Conservation (phyloP, 1,140 invertebrate genomes). For the Panagrolaimus sp. region DNA sequence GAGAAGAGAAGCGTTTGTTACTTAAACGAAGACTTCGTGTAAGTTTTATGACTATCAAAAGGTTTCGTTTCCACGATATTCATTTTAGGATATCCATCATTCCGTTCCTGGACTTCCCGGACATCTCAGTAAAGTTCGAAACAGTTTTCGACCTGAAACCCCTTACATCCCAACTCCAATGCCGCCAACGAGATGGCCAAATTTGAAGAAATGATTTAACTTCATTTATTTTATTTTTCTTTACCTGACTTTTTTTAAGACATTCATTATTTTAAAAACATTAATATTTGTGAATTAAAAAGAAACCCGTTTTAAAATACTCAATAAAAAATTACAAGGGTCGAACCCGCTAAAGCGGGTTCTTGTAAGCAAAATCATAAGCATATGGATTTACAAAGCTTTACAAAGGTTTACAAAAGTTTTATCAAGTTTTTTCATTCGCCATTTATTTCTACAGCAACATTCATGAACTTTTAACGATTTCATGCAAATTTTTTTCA, state of each 20-base stretch:
- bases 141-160: not conserved
- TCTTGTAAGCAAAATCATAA: no score
- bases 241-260: not conserved
- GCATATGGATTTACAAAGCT: no score
- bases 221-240: not conserved
- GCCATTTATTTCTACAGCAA: no score
- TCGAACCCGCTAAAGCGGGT: no score
- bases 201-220: not conserved
- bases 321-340: no score
- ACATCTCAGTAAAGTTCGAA: not conserved
- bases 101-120: not conserved
- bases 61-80: not conserved
- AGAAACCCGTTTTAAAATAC: not conserved
- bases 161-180: not conserved
- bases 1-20: conserved; percentile 44
- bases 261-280: no score
- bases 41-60: not conserved
- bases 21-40: conserved; percentile 35
- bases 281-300: not conserved
- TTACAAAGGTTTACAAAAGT: no score
- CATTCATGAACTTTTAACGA: no score
- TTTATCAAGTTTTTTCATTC: no score
- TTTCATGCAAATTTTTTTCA: no score
- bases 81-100: conserved; percentile 6
- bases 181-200: not conserved